Percentiles rank a stretch among this genome's conserved stretches.
phyloP scores from a whole-genome alignment of 1,140 invertebrate genomes.

The Odontomachus brunneus region DNA sequence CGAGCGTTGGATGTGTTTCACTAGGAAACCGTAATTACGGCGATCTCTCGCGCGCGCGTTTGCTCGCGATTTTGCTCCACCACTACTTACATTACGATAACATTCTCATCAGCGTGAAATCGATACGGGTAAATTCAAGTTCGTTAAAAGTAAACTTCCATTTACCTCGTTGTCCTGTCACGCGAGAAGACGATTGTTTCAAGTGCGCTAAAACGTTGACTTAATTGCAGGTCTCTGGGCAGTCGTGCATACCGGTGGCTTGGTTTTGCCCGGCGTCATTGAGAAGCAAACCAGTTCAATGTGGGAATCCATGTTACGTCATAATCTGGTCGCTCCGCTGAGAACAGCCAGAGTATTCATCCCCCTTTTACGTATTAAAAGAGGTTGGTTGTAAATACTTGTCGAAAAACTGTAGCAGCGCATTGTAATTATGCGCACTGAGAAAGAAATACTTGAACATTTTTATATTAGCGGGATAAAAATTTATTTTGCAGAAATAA shows the following conservation, averaged over 20 bases:
- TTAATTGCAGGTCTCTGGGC: constrained; percentile 90
- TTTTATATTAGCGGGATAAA: too few relatives aligned
- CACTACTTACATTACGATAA: background rate
- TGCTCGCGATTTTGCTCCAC: background rate
- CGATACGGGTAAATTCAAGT: constrained; percentile 2
- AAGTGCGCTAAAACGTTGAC: constrained; percentile 34
- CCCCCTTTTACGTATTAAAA: constrained; percentile 87
- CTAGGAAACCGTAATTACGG: constrained; percentile 19
- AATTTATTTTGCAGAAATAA: too few relatives aligned
- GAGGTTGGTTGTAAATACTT: constrained; percentile 78
- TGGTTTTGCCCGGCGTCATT: constrained; percentile 88
- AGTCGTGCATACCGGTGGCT: constrained; percentile 92
- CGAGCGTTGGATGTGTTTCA: constrained; percentile 4
- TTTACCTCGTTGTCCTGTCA: constrained; percentile 7
- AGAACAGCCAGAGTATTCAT: constrained; percentile 91
- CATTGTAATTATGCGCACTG: too few relatives aligned
- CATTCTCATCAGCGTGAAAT: constrained; percentile 9
- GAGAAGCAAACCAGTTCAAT: constrained; percentile 90
- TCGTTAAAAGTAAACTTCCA: constrained; percentile 38
- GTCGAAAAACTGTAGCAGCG: background rate
- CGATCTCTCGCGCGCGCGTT: background rate
- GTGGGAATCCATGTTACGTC: constrained; percentile 91
- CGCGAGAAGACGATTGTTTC: constrained; percentile 26
- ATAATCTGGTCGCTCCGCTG: constrained; percentile 91
- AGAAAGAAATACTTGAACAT: too few relatives aligned